A percentile compares a stretch with the other conserved stretches of the same genome.
Evolutionary conservation across 2,888 invertebrate genomes (phyloP).

Genomic region (Cataglyphis altisquamis): DNA sequence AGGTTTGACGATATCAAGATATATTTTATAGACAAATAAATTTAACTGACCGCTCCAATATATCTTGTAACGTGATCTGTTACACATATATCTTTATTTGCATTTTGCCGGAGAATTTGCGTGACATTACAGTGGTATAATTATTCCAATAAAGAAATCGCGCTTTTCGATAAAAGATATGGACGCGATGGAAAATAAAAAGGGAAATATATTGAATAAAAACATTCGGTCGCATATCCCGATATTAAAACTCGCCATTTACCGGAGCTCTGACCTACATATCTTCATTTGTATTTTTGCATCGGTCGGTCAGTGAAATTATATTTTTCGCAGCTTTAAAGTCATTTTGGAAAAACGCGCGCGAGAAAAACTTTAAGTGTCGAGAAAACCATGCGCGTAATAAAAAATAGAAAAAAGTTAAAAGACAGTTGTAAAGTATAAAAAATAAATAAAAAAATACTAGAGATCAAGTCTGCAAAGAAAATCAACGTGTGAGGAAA

Average conservation of each 20-base stretch:
- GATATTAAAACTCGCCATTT: constrained; percentile 40
- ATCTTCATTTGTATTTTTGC: constrained; percentile 25
- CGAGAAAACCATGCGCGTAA: background rate
- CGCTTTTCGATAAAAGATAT: constrained; percentile 23
- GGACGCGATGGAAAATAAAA: constrained; percentile 5
- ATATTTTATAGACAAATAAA: constrained; percentile 25
- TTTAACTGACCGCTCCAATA: background rate
- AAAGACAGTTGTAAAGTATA: background rate
- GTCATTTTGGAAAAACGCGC: background rate
- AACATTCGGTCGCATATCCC: constrained; percentile 13
- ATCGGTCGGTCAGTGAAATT: constrained; percentile 7
- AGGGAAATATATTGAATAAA: background rate
- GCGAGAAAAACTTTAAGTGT: background rate
- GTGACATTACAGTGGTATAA: constrained; percentile 35
- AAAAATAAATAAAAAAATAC: background rate
- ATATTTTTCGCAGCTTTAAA: constrained; percentile 16
- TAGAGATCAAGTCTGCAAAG: background rate
- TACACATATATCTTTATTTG: constrained; percentile 41
- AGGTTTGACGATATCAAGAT: background rate
- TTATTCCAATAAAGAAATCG: constrained; percentile 46
- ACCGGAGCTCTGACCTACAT: constrained; percentile 34
- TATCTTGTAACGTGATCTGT: constrained; percentile 7
- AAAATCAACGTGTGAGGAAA: constrained; percentile 22
- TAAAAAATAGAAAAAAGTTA: constrained; percentile 9
- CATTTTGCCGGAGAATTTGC: constrained; percentile 22